A percentile compares a stretch with the other conserved stretches of the same genome.
Conservation (phyloP, 1,140 invertebrate species). For the Lasioglossum albipes region DNA sequence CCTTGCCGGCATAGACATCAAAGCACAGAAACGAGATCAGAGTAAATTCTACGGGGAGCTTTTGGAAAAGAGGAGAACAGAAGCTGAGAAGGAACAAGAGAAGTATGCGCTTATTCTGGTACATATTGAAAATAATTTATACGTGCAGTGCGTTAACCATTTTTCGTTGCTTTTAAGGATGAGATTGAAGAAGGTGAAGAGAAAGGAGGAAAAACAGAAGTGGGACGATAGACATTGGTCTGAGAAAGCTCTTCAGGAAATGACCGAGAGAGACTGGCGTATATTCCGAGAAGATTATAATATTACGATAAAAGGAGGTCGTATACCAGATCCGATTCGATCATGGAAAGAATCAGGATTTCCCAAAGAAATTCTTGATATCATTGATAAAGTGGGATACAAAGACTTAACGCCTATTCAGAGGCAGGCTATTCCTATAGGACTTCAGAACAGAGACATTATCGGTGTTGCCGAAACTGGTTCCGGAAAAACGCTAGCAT, state of each 20-base stretch:
- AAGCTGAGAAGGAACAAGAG: constrained; percentile 98
- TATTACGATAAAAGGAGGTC: constrained; percentile 98
- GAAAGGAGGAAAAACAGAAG: constrained; percentile 98
- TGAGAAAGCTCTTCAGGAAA: constrained; percentile 95
- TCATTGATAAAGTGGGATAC: constrained; percentile 97
- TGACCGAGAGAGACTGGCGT: constrained; percentile 99
- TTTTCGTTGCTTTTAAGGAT: constrained; percentile 79
- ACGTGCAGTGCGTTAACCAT: not conserved
- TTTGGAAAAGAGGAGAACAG: constrained; percentile 95
- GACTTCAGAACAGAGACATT: constrained; percentile 98
- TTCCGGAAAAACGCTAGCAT: constrained; percentile 99
- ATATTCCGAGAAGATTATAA: constrained; percentile 99
- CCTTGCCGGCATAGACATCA: constrained; percentile 98
- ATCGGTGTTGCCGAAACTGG: constrained; percentile 99
- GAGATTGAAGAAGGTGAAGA: constrained; percentile 95
- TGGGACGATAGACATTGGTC: constrained; percentile 99
- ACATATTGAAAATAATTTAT: not conserved
- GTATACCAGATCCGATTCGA: constrained; percentile 97
- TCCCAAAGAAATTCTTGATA: constrained; percentile 94
- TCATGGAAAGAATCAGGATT: constrained; percentile 97
- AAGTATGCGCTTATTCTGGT: constrained; percentile 80
- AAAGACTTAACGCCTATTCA: constrained; percentile 99
- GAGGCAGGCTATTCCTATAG: constrained; percentile 99
- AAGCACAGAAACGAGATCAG: constrained; percentile 98
- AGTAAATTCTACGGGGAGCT: constrained; percentile 99